Evolutionary conservation across 2,888 invertebrate genomes (phyloP).

Genomic region (Polyploca ridens): DNA sequence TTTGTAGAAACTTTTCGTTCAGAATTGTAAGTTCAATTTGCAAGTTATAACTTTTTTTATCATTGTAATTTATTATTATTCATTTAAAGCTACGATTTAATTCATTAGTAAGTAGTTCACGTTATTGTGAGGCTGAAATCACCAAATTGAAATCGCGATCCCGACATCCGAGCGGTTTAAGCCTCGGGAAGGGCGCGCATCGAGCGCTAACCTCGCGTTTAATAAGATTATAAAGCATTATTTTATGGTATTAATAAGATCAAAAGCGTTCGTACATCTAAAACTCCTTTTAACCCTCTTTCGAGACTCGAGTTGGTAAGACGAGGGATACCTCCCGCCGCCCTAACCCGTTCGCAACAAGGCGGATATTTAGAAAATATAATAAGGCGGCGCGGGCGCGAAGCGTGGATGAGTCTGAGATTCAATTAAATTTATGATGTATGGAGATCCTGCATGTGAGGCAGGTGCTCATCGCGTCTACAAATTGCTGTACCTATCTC

Average conservation of each 20-base stretch:
- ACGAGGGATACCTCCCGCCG: constrained; percentile 73
- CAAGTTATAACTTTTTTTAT: constrained; percentile 19
- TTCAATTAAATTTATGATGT: constrained; percentile 85
- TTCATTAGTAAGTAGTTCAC: constrained; percentile 20
- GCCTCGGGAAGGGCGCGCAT: constrained; percentile 67
- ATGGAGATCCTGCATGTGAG: constrained; percentile 79
- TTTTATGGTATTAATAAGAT: constrained; percentile 91
- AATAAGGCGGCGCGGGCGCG: constrained; percentile 70
- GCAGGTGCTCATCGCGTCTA: constrained; percentile 75
- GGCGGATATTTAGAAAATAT: constrained; percentile 80
- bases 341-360: constrained; percentile 71
- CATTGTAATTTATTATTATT: background rate
- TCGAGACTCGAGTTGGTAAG: constrained; percentile 78
- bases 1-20: constrained; percentile 59
- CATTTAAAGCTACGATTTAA: background rate
- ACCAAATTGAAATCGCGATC: constrained; percentile 71
- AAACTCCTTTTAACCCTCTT: constrained; percentile 85
- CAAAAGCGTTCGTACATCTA: constrained; percentile 88
- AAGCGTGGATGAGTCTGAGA: constrained; percentile 78
- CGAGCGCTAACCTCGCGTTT: constrained; percentile 88
- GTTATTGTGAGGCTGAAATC: constrained; percentile 55
- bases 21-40: constrained; percentile 54
- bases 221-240: constrained; percentile 91
- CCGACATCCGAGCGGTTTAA: constrained; percentile 58
- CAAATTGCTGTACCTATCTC: constrained; percentile 68